Base-by-base conservation (phyloP, 2,888 invertebrate genomes). In the Congeria kusceri region DNA sequence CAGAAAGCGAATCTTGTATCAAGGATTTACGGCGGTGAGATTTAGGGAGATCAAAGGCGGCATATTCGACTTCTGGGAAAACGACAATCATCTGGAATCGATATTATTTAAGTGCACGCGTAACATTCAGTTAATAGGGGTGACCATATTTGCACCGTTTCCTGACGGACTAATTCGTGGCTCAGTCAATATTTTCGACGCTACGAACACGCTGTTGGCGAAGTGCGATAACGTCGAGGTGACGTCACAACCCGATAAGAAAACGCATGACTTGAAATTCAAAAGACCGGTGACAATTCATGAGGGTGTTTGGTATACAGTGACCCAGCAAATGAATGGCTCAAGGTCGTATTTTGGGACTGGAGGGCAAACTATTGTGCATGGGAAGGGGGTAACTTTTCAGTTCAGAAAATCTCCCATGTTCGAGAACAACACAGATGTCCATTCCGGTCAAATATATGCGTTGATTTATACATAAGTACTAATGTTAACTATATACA, bases 11-110 rank as follows among this genome's bases (percentile, higher is more conserved):
- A 67, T 66, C 28, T 28, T n/a, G 13, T 64, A 64, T 0, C 70
- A 77, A 29, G 57, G 71, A n/a, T 67, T 62, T 29, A 66, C 67
- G n/a, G 56, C 49, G 3, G 44, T 39, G 7, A 73, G 83, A 25
- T 83, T 83, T 65, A 25, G 59, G 53, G 77, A 83, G 29, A 59
- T 77, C 15, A 53, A 74, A 3, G 83, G 74, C 2, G 79, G 83
- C 53, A 70, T 64, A 20, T 80, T 83, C 74, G 83, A 83, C 53
- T 83, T 83, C 65, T 83, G 83, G 79, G 65, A 70, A 15, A 83
- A 80, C 66, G 83, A 83, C 18, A 80, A 77, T 53, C 53, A 65
- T 3, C 53, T 67, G 23, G 83, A 83, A 61, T 79, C 83, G 15
- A 83, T 83, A 15, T 74, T 73, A 11, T 83, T 83, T 58, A 74